Evolutionary conservation across 2,797 vertebrate genomes (phyloP).

Genomic region (Phataginus tetradactyla): DNA sequence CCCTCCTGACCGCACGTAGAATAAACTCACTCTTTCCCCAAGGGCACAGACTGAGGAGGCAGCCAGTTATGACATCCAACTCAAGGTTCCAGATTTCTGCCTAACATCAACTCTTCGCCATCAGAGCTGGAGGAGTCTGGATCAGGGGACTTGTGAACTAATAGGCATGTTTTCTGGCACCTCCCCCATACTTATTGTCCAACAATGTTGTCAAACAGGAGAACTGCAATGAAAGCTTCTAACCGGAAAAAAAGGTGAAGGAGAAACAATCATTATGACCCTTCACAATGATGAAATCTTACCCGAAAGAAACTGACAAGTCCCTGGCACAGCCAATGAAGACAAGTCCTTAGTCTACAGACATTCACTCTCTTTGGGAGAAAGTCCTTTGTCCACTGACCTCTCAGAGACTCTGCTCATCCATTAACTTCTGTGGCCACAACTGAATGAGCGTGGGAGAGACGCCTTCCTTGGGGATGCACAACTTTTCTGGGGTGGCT

Average conservation of each 20-base stretch:
- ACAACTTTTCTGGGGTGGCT: slow-evolving; percentile 31
- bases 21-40: background rate
- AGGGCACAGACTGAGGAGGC: background rate
- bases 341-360: background rate
- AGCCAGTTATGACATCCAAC: background rate
- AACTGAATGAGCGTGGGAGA: slow-evolving; percentile 4
- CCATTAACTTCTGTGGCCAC: slow-evolving; percentile 50
- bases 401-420: slow-evolving; percentile 33
- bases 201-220: background rate
- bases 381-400: slow-evolving; percentile 49
- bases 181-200: background rate
- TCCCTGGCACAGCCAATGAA: background rate
- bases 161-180: background rate
- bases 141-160: background rate
- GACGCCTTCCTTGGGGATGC: background rate
- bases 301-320: background rate
- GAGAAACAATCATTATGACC: background rate
- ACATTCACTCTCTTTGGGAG: background rate
- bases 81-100: background rate
- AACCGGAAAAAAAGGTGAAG: background rate
- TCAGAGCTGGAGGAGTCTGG: background rate
- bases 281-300: slow-evolving; percentile 20
- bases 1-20: background rate
- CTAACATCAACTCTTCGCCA: background rate
- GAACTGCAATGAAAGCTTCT: background rate